Base-by-base conservation (phyloP, 2,113 vertebrate genomes). In the Embiotoca jacksoni region DNA sequence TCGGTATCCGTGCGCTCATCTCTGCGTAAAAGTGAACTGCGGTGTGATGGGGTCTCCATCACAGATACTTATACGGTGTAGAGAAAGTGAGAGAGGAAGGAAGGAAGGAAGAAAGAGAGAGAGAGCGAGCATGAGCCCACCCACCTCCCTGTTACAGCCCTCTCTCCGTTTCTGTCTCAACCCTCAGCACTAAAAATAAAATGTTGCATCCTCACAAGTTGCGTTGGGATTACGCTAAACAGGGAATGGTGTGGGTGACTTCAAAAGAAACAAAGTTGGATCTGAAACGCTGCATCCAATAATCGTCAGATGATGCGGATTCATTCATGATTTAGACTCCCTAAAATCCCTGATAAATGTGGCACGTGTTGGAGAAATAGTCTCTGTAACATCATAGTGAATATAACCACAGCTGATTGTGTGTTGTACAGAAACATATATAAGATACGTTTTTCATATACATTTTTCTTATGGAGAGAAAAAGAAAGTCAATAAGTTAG, bases 31-130 rank as follows among this genome's bases (percentile, higher is more conserved):
- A 87, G 86, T 78, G 74, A 87, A 90, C 66, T 89, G 89, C 69
- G 75, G 74, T 83, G 68, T 88, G 85, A 89, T 74, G 70, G 80
- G 78, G 69, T 90, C 90, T 93, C 93, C 92, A 94, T 93, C 88
- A 89, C 77, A 76, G 68, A 57, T 79, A 70, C 91, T 94, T 94
- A 93, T 94, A 94, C 60, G 47, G 82, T 39, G 70, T 66, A 69
- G 63, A 64, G 75, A 60, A 75, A 54, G 80, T 15, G 72, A 70
- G 70, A 50, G 71, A 47, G 46, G 6, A 44, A 64, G 55, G 39
- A 59, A 3, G 50, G 82, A 58, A 72, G 74, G 76, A 69, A 61
- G 70, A 58, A 78, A 37, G 50, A 46, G 73, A 75, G 72, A 68
- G 80, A 74, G 75, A 52, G 58, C 35, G 53, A 31, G 36, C 1